Percentiles rank a stretch among this genome's conserved stretches.
phyloP scores from a whole-genome alignment of 2,797 vertebrate genomes.

The Triplophysa yarkandensis region DNA sequence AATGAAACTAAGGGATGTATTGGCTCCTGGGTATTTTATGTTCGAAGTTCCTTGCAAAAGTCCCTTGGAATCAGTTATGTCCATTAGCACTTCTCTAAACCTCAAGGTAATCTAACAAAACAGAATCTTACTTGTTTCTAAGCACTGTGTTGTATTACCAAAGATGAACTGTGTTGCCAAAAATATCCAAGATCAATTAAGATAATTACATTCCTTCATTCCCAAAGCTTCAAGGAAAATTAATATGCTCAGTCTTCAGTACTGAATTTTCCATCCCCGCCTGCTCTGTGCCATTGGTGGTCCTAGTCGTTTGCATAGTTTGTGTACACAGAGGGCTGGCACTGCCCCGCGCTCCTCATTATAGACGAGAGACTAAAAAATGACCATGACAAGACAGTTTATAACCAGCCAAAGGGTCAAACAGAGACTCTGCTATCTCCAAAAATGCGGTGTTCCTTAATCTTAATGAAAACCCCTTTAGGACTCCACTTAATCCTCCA shows the following conservation, averaged over 20 bases:
- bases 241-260: slow-evolving; percentile 63
- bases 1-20: slow-evolving; percentile 5
- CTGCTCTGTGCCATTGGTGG: background rate
- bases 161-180: slow-evolving; percentile 60
- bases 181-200: slow-evolving; percentile 69
- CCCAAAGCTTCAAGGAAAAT: slow-evolving; percentile 58
- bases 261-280: slow-evolving; percentile 61
- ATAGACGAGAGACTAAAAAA: slow-evolving; percentile 24
- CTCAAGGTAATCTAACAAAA: background rate
- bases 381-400: slow-evolving; percentile 33
- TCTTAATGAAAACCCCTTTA: slow-evolving; percentile 58
- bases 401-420: slow-evolving; percentile 69
- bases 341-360: slow-evolving; percentile 55
- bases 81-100: slow-evolving; percentile 13
- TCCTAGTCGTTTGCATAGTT: background rate
- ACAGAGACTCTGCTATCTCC: slow-evolving; percentile 64
- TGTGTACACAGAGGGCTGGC: background rate
- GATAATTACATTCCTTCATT: slow-evolving; percentile 64
- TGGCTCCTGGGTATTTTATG: slow-evolving; percentile 4
- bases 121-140: background rate
- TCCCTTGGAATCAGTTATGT: background rate
- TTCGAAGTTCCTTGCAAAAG: slow-evolving; percentile 4
- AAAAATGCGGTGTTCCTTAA: slow-evolving; percentile 62
- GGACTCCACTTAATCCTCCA: slow-evolving; percentile 62
- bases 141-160: slow-evolving; percentile 60